Base-by-base conservation (phyloP, 2,113 vertebrate species). In the Macheiramphus alcinus region DNA sequence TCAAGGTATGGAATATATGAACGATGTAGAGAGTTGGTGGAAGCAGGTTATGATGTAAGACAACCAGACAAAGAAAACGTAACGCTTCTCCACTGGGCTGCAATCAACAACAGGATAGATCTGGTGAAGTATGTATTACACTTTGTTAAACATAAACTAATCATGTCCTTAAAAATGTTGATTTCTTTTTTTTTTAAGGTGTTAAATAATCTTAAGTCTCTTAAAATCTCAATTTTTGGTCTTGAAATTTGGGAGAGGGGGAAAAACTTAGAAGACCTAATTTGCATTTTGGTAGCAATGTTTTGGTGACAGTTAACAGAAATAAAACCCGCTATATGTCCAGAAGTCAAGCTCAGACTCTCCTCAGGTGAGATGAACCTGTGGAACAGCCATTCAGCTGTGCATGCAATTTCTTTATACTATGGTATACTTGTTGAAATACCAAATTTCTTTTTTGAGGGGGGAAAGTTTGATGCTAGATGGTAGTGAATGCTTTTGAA, bases 41-140 rank as follows among this genome's bases (percentile, higher is more conserved):
- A 99, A 98, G 99, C 99, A n/a, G 99, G 99, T 48, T 99, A 99
- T 42, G 99, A 99, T 52, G 99, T 99, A 43, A 98, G 99, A 83
- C 99, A 99, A 80, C 99, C 99, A 66, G 99, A 99, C 98, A 99
- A 99, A 98, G 99, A 99, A 98, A 99, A 99, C 2, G 99, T 99
- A 50, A 99, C 99, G 0, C 99, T 99, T 75, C 99, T 99, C n/a
- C 99, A 99, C 86, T 99, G 99, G 99, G 99, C 99, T 79, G 99
- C 99, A 94, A 99, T 99, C 97, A 99, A 99, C 98, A 99, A 99
- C 98, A 99, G 99, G 95, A 98, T 99, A 98, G 99, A 99, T 97
- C 97, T 99, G 97, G 99, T 99, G 97, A 99, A 99, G 99, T 99
- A 98, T 91, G 99, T 99, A 40, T 67, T 87, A 31, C 5, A 2